Evolutionary conservation across 2,797 vertebrate species (phyloP).

Genomic region (Graptemys geographica): DNA sequence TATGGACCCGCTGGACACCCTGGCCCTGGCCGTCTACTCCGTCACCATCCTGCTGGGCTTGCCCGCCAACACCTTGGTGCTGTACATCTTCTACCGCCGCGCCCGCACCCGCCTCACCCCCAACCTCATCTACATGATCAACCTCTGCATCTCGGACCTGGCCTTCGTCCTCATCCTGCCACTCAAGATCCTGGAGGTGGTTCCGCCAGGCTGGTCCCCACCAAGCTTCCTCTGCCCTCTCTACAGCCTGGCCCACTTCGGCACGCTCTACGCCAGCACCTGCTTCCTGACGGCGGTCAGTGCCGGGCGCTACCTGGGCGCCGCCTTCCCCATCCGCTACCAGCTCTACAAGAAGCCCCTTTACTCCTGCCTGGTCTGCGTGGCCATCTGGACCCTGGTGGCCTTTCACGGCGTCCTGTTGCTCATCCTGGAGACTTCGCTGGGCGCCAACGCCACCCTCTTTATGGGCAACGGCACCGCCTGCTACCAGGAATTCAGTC

Average conservation of each 20-base stretch:
- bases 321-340: conserved; percentile 87
- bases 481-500: conserved; percentile 85
- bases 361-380: conserved; percentile 86
- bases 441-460: conserved; percentile 69
- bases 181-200: conserved; percentile 86
- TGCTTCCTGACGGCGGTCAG: conserved; percentile 87
- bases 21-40: conserved; percentile 74
- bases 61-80: conserved; percentile 85
- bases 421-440: conserved; percentile 77
- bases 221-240: conserved; percentile 84
- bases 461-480: conserved; percentile 75
- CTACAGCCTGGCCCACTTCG: conserved; percentile 86
- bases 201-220: conserved; percentile 79
- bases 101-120: conserved; percentile 85
- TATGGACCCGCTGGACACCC: not conserved
- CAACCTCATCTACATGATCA: conserved; percentile 90
- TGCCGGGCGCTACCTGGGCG: conserved; percentile 87
- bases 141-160: conserved; percentile 88
- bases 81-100: conserved; percentile 84
- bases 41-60: conserved; percentile 87
- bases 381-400: conserved; percentile 85
- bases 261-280: conserved; percentile 89
- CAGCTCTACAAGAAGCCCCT: conserved; percentile 79
- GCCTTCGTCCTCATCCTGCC: conserved; percentile 88
- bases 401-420: conserved; percentile 83